Percentiles rank a stretch among this genome's conserved stretches.
phyloP scores from a whole-genome alignment of 2,797 vertebrate species.

The Hoplostethus mediterraneus region DNA sequence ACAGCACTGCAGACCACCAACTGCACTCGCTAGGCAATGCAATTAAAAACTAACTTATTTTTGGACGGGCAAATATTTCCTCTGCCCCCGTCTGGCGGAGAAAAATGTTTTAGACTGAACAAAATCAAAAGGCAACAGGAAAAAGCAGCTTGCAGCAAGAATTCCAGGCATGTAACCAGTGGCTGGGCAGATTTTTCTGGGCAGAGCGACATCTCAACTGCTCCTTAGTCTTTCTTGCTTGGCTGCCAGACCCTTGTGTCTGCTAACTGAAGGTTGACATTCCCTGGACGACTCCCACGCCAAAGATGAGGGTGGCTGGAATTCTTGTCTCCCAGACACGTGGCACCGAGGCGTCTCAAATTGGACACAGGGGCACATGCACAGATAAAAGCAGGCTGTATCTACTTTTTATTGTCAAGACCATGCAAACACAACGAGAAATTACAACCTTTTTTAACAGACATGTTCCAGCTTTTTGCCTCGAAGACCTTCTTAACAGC shows the following conservation, averaged over 20 bases:
- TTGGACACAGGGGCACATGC: conserved; percentile 32
- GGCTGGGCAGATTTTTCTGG: conserved; percentile 62
- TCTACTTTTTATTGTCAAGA: conserved; percentile 45
- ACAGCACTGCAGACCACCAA: conserved; percentile 61
- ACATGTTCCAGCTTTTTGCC: conserved; percentile 12
- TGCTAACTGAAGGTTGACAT: conserved; percentile 61
- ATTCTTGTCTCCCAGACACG: conserved; percentile 59
- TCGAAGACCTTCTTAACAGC: background rate
- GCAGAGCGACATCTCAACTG: conserved; percentile 63
- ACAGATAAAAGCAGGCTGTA: conserved; percentile 42
- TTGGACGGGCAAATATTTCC: conserved; percentile 75
- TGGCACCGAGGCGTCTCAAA: conserved; percentile 55
- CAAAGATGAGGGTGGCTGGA: conserved; percentile 47
- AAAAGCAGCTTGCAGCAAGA: conserved; percentile 63
- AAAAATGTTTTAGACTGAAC: conserved; percentile 46
- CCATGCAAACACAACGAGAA: background rate
- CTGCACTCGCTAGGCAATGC: conserved; percentile 53
- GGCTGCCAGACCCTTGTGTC: conserved; percentile 63
- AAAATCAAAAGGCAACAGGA: conserved; percentile 51
- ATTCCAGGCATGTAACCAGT: conserved; percentile 74
- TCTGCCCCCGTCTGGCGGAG: conserved; percentile 65
- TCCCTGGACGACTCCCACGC: conserved; percentile 49
- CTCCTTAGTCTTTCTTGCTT: conserved; percentile 42
- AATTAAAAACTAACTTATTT: conserved; percentile 77
- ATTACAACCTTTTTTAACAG: background rate